phyloP scores from a whole-genome alignment of 2,888 invertebrate species.

The Agrochola lota region DNA sequence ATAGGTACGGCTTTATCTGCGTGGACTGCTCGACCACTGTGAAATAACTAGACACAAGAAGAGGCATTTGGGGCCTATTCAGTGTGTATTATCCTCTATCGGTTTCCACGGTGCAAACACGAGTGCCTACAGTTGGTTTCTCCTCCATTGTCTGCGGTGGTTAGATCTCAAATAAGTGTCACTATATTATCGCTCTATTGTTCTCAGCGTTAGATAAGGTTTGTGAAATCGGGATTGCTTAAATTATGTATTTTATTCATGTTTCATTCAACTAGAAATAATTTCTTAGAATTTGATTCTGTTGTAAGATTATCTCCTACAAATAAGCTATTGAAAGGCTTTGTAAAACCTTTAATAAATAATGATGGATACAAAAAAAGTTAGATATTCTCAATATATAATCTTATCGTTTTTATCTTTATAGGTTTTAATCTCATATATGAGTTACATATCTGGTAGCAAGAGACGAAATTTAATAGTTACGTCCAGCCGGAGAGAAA shows the following conservation, averaged over 20 bases:
- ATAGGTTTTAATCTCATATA: constrained; percentile 48
- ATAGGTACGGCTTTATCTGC: constrained; percentile 32
- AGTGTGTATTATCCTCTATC: constrained; percentile 50
- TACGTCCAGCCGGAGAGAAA: constrained; percentile 72
- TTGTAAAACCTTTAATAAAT: constrained; percentile 10
- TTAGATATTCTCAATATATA: neutral
- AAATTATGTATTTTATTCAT: constrained; percentile 15
- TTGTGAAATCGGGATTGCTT: constrained; percentile 26
- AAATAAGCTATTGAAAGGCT: constrained; percentile 8
- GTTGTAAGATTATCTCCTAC: constrained; percentile 1
- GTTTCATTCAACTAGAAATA: neutral
- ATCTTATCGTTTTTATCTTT: constrained; percentile 4
- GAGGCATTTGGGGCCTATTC: constrained; percentile 52
- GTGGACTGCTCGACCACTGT: constrained; percentile 38
- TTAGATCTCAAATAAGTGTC: constrained; percentile 56
- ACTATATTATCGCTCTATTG: constrained; percentile 54
- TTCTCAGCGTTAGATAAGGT: constrained; percentile 41
- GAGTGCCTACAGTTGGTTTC: constrained; percentile 42
- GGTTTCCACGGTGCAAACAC: constrained; percentile 29
- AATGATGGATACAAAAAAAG: neutral
- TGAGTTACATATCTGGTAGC: constrained; percentile 48
- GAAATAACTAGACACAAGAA: constrained; percentile 56
- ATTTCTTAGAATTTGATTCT: neutral
- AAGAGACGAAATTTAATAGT: constrained; percentile 67
- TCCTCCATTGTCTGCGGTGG: constrained; percentile 43